A percentile compares a stretch with the other conserved stretches of the same genome.
phyloP scores from a whole-genome alignment of 2,797 vertebrate genomes.

The Podarcis siculus region DNA sequence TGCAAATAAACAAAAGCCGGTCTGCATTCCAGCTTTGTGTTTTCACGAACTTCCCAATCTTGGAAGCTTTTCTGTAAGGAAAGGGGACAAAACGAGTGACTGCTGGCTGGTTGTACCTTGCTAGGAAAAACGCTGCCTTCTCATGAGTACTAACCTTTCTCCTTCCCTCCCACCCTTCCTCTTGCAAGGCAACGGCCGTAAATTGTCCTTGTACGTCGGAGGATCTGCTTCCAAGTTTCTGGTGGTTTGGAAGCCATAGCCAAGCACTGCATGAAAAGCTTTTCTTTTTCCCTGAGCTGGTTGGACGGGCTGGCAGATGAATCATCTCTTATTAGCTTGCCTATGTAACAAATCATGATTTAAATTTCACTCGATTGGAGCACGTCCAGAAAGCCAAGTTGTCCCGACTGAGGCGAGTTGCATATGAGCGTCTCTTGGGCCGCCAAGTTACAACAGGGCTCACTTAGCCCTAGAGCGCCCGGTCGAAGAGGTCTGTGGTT shows the following conservation, averaged over 20 bases:
- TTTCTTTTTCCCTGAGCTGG: conserved; percentile 37
- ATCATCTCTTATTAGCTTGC: conserved; percentile 55
- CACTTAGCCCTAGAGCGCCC: not conserved
- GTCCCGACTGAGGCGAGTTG: conserved; percentile 35
- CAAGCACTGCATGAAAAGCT: not conserved
- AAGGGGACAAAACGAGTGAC: accelerated
- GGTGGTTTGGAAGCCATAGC: not conserved
- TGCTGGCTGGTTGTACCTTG: not conserved
- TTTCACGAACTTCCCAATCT: not conserved
- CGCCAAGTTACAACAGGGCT: conserved; percentile 19
- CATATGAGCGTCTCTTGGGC: not conserved
- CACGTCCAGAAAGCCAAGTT: conserved; percentile 51
- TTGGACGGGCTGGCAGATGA: conserved; percentile 56
- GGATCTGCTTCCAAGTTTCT: conserved; percentile 2
- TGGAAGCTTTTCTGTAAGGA: not conserved
- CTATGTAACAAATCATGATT: conserved; percentile 44
- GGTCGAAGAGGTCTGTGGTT: not conserved
- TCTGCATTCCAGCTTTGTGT: accelerated
- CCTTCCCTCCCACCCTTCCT: not conserved
- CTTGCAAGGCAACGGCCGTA: not conserved
- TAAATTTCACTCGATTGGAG: conserved; percentile 55
- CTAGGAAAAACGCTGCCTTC: not conserved
- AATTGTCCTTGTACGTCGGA: not conserved
- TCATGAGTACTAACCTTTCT: not conserved
- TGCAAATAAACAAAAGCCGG: not conserved